These are phyloP conservation scores for Drosophila subpulchrella DNA, from an alignment of 1,140 invertebrate species.

Conservation along the genomic window DNA sequence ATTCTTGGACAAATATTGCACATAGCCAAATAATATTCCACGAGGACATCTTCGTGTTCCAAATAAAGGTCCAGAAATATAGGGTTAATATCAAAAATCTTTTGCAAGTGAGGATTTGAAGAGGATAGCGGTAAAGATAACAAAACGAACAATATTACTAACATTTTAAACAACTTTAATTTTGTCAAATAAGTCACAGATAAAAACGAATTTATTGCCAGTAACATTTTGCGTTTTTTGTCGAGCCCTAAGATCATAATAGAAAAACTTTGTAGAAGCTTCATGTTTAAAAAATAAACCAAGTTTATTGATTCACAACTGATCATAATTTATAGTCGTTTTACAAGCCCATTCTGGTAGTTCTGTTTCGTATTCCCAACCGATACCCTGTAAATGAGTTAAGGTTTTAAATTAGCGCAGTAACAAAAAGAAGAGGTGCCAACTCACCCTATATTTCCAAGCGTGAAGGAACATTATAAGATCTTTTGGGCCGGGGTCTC, in stretches of 20 bases:
- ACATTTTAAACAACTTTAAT: neutral
- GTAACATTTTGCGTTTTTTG: neutral
- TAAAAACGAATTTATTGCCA: neutral
- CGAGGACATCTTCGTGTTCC: neutral
- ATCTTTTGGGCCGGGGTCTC: constrained; percentile 95
- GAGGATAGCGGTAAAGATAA: neutral
- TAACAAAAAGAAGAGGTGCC: neutral
- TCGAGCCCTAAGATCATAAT: neutral
- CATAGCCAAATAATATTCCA: neutral
- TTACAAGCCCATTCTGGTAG: constrained; percentile 92
- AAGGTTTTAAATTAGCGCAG: neutral
- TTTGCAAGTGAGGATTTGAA: constrained; percentile 2
- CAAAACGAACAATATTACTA: neutral
- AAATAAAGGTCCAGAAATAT: neutral
- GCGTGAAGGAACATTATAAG: constrained; percentile 98
- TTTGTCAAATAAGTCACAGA: constrained; percentile 17
- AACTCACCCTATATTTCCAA: constrained; percentile 93
- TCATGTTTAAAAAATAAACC: neutral
- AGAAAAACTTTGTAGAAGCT: neutral
- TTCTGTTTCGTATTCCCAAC: constrained; percentile 95
- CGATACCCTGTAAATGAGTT: constrained; percentile 88
- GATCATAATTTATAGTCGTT: constrained; percentile 23
- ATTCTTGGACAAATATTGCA: neutral
- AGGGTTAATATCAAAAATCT: neutral
- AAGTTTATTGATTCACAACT: constrained; percentile 16